Percentiles rank a stretch among this genome's conserved stretches.
phyloP scores from a whole-genome alignment of 1,140 invertebrate genomes.

The Chymomyza costata region DNA sequence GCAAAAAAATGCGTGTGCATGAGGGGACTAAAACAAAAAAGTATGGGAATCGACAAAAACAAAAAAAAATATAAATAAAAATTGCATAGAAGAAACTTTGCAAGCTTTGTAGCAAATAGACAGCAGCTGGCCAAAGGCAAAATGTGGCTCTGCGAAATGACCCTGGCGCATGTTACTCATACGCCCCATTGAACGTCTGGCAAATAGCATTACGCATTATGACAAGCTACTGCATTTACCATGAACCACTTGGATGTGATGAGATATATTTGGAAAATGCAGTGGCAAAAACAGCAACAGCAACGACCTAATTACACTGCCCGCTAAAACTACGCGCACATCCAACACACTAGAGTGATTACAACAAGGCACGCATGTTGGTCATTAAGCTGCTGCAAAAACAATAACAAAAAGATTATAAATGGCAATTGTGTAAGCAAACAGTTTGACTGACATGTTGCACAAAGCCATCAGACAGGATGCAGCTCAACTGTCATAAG shows the following conservation, averaged over 20 bases:
- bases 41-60: no score
- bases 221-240: slow-evolving; percentile 11
- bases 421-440: slow-evolving; percentile 6
- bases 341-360: background rate
- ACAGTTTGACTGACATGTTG: background rate
- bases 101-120: background rate
- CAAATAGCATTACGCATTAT: slow-evolving; percentile 45
- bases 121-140: slow-evolving; percentile 16
- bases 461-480: no score
- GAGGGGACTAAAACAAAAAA: background rate
- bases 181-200: slow-evolving; percentile 37
- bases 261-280: no score
- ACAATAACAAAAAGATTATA: no score
- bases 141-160: no score
- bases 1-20: no score
- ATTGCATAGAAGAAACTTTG: background rate
- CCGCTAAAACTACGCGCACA: slow-evolving; percentile 20
- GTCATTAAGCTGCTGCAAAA: slow-evolving; percentile 20
- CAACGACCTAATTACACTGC: slow-evolving; percentile 22
- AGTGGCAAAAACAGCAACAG: background rate
- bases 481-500: slow-evolving; percentile 15
- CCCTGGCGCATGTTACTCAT: slow-evolving; percentile 37
- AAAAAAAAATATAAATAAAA: background rate
- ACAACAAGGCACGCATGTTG: slow-evolving; percentile 11
- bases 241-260: background rate